These are phyloP conservation scores for Setophaga kirtlandii DNA, from an alignment of 2,113 vertebrate species.

Conservation along the genomic window DNA sequence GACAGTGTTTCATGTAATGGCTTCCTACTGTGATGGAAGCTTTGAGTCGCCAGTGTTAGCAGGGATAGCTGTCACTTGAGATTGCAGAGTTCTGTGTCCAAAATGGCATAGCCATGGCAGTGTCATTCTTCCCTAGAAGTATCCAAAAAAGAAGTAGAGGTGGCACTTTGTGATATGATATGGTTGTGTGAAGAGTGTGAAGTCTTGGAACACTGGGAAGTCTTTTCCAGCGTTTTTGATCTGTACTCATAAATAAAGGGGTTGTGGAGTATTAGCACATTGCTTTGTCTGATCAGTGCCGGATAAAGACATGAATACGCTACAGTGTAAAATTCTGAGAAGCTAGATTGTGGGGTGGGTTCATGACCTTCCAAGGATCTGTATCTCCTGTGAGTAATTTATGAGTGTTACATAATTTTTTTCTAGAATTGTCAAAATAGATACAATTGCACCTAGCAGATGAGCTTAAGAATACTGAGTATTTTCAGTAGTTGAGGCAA, in stretches of 20 bases:
- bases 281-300: neutral
- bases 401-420: neutral
- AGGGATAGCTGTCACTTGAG: neutral
- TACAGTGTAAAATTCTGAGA: neutral
- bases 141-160: neutral
- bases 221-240: neutral
- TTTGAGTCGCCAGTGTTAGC: neutral
- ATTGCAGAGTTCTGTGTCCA: neutral
- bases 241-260: neutral
- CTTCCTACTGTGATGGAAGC: neutral
- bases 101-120: fast-evolving
- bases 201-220: neutral
- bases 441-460: neutral
- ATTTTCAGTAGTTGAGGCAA: neutral
- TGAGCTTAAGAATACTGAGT: neutral
- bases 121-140: neutral
- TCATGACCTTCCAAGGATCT: neutral
- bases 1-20: neutral
- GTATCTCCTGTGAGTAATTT: fast-evolving
- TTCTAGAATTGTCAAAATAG: neutral
- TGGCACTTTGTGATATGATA: neutral
- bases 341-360: fast-evolving
- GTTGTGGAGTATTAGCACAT: neutral
- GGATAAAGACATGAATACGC: fast-evolving
- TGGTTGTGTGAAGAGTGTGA: neutral